Base-by-base conservation (phyloP, 2,113 vertebrate genomes). In the Thalassarche chlororhynchos region DNA sequence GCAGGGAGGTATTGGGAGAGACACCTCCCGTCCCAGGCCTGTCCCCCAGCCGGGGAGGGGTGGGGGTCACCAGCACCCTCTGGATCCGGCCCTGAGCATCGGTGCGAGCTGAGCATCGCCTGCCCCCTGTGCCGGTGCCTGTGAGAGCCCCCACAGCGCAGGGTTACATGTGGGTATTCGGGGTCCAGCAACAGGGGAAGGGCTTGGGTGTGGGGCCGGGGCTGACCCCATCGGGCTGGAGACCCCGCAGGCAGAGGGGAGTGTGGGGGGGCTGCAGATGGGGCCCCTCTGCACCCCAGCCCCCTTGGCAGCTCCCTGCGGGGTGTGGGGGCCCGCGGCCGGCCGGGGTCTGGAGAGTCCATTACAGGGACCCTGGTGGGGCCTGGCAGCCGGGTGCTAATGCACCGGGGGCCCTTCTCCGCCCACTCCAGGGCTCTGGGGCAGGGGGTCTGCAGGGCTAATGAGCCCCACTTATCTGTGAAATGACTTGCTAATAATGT, bases 401-500 rank as follows among this genome's bases (percentile, higher is more conserved):
- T 13, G 42, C 4, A 23, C 20, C 3, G 8, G 46, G 64, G 47
- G 6, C 8, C 29, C 40, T 28, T 15, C 38, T 74, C 78, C 64
- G 7, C 65, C 69, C 10, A 15, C n/a, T 8, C 47, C 25, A 7
- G 84, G 46, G 36, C 25, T 65, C 40, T 18, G 88, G 64, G 78
- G 51, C 62, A 70, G 82, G 64, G 75, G 84, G 72, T 4, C 76
- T 80, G 38, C 70, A 26, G 54, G 19, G 47, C 49, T 96, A 96
- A 96, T 81, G 81, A 94, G 80, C 86, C 84, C 91, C 96, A 49
- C 19, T 79, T 89, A 84, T 26, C 94, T 96, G 96, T 91, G 94
- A 95, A 96, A 92, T 54, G 81, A 93, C 87, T 83, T 71, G 84
- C 94, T 97, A 96, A 97, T 87, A n/a, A 92, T 7, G 70, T 82